A percentile compares a stretch with the other conserved stretches of the same genome.
phyloP scores from a whole-genome alignment of 30 jellyfish, hydroid and myxozoan species.

The Turritopsis dohrnii region DNA sequence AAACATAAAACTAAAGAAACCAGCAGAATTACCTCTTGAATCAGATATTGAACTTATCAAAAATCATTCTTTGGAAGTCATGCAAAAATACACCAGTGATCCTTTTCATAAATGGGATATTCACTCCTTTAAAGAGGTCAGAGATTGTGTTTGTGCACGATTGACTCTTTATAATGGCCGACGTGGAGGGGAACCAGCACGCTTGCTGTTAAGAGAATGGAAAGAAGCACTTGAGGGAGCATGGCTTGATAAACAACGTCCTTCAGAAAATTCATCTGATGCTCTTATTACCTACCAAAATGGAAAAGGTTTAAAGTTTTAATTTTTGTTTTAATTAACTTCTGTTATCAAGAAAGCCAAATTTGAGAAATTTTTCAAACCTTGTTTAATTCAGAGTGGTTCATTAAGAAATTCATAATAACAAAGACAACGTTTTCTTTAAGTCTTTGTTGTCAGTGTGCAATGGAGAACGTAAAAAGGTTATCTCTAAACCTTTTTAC shows the following conservation, averaged over 20 bases:
- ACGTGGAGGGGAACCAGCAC: conserved; percentile 25
- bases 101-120: conserved; percentile 8
- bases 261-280: conserved; percentile 6
- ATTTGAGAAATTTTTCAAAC: neutral
- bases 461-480: neutral
- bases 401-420: neutral
- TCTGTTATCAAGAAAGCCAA: neutral
- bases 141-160: conserved; percentile 12
- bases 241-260: conserved; percentile 30
- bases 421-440: neutral
- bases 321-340: neutral
- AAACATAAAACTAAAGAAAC: conserved; percentile 16
- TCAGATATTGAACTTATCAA: conserved; percentile 5
- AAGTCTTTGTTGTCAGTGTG: neutral
- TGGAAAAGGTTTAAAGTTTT: conserved; percentile 5
- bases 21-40: conserved; percentile 30
- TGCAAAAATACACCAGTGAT: neutral
- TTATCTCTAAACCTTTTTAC: neutral
- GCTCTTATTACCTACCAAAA: conserved; percentile 4
- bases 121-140: neutral
- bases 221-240: conserved; percentile 33
- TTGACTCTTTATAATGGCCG: neutral
- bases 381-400: neutral
- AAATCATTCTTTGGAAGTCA: neutral
- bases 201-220: conserved; percentile 22